Conservation (phyloP, 2,797 vertebrate genomes). For the Rallus crepitans region DNA sequence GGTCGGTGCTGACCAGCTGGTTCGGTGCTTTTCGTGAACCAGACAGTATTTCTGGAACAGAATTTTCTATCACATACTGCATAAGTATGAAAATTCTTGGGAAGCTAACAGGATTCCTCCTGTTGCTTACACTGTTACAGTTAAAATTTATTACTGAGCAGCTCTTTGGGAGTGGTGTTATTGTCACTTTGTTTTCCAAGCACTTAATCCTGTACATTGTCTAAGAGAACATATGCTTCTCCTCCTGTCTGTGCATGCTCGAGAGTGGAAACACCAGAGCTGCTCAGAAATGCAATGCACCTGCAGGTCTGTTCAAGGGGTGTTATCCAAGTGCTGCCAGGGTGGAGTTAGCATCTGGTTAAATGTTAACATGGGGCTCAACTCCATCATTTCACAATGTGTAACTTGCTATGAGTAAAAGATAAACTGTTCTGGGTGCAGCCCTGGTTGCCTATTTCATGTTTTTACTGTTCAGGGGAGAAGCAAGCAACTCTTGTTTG, state of each 20-base stretch:
- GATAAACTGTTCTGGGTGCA: constrained; percentile 34
- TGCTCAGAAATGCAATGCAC: not conserved
- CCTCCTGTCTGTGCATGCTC: rapidly evolving
- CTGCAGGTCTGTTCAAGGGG: not conserved
- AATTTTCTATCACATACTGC: not conserved
- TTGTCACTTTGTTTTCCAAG: not conserved
- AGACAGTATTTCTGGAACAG: not conserved
- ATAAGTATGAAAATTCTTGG: not conserved
- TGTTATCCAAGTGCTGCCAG: not conserved
- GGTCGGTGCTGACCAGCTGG: not conserved
- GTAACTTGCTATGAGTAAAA: constrained; percentile 21
- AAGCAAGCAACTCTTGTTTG: not conserved
- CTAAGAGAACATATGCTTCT: not conserved
- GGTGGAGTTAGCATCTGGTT: not conserved
- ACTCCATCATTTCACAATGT: constrained; percentile 25
- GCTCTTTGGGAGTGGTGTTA: not conserved
- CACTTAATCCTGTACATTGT: not conserved
- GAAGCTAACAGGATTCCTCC: not conserved
- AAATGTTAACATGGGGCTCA: not conserved
- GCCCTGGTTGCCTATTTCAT: not conserved
- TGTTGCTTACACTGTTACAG: not conserved
- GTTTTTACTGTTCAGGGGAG: not conserved
- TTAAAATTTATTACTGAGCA: not conserved
- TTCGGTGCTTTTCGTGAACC: not conserved
- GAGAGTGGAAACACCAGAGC: not conserved